Evolutionary conservation across 2,797 vertebrate genomes (phyloP).

Genomic region (Rhynchotus rufescens): DNA sequence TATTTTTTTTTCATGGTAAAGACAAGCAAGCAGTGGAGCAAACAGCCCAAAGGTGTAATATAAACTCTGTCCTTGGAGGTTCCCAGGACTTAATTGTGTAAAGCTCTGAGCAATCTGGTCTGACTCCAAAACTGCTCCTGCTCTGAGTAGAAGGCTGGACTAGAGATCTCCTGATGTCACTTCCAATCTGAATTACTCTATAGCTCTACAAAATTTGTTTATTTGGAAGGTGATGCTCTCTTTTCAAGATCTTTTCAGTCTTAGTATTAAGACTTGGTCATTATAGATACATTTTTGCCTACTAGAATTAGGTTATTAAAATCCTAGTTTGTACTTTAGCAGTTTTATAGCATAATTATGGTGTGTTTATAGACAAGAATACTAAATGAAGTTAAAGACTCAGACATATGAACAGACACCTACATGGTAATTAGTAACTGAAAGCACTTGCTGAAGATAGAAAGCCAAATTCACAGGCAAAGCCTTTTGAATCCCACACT

Average conservation of each 20-base stretch:
- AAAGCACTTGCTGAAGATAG: neutral
- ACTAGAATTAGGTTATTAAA: neutral
- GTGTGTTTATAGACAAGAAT: neutral
- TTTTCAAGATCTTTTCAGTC: neutral
- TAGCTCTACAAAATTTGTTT: neutral
- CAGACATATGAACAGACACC: neutral
- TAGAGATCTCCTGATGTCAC: neutral
- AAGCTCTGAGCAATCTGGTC: neutral
- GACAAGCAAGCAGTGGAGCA: neutral
- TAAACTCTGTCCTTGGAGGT: neutral
- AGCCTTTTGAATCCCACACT: neutral
- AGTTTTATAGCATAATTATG: neutral
- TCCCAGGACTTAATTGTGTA: neutral
- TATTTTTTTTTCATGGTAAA: neutral
- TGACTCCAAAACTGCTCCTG: neutral
- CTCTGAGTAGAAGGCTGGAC: neutral
- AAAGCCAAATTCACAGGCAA: neutral
- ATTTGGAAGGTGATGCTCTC: neutral
- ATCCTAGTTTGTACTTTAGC: neutral
- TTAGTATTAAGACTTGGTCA: neutral
- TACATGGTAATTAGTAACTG: neutral
- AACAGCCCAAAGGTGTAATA: neutral
- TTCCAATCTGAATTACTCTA: neutral
- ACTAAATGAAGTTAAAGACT: neutral
- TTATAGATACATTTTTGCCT: neutral